Conservation (phyloP, 1,140 invertebrate species). For the Globodera ellingtonae region DNA sequence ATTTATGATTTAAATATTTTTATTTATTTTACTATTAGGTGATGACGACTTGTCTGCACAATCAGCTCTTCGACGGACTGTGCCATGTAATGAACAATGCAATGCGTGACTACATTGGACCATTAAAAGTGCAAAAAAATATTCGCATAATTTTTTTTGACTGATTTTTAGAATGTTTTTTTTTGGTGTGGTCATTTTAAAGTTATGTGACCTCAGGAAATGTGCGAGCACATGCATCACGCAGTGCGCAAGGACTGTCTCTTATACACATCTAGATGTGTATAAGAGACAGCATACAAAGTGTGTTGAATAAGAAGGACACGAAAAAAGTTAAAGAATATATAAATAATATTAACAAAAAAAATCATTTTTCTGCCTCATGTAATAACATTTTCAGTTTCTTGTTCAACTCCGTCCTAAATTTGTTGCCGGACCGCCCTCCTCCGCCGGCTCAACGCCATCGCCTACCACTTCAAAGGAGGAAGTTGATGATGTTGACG, state of each 20-base stretch:
- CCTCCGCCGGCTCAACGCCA: background rate
- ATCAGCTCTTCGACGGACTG: conserved; percentile 81
- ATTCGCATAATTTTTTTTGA: background rate
- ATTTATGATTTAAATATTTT: background rate
- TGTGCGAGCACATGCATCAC: conserved; percentile 55
- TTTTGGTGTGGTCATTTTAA: conserved; percentile 51
- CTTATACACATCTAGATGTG: no score
- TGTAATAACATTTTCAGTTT: conserved; percentile 19
- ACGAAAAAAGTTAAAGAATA: no score
- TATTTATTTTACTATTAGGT: conserved; percentile 64
- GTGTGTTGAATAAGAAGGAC: conserved; percentile 35
- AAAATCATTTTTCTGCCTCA: no score
- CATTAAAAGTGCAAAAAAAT: conserved; percentile 78
- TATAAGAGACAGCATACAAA: conserved; percentile 73
- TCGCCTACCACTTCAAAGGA: background rate
- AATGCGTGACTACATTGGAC: conserved; percentile 80
- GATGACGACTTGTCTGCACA: conserved; percentile 77
- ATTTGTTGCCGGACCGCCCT: conserved; percentile 39
- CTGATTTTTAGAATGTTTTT: no score
- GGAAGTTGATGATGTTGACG: background rate
- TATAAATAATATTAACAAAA: no score
- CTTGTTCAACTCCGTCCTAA: conserved; percentile 36
- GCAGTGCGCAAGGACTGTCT: conserved; percentile 65
- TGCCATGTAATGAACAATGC: conserved; percentile 86
- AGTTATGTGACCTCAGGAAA: conserved; percentile 43